phyloP scores from a whole-genome alignment of 2,113 vertebrate species.

The Furnarius figulus region DNA sequence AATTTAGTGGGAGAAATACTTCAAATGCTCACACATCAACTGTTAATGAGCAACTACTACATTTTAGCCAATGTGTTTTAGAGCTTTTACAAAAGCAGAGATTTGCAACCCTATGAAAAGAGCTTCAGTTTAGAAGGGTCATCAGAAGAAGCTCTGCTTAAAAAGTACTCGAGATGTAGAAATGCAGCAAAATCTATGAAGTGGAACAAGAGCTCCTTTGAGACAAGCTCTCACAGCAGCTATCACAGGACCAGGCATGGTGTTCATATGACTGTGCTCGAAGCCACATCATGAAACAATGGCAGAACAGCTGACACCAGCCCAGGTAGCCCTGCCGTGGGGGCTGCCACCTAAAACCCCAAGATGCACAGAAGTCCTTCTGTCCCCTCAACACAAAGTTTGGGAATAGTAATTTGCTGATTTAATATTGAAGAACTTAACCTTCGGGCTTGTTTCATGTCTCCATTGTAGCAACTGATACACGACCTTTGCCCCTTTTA shows the following conservation, averaged over 20 bases:
- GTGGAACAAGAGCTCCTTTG: constrained; percentile 45
- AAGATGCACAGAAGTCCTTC: neutral
- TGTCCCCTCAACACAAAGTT: neutral
- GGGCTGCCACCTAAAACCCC: neutral
- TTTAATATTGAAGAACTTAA: neutral
- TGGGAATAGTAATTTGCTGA: neutral
- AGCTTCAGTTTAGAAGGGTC: neutral
- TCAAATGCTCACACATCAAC: neutral
- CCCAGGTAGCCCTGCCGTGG: neutral
- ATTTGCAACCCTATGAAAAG: neutral
- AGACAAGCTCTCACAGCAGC: neutral
- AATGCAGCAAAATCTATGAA: neutral
- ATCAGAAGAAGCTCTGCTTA: constrained; percentile 7
- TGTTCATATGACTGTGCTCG: constrained; percentile 39
- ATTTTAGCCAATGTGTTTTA: neutral
- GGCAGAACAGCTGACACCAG: neutral
- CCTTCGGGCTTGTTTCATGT: neutral
- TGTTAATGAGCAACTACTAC: neutral
- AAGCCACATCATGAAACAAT: neutral
- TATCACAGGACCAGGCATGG: constrained; percentile 41
- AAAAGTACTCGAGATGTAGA: neutral
- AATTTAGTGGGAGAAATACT: neutral
- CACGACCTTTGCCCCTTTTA: neutral
- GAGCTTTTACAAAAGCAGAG: neutral
- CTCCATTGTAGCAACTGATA: neutral